A percentile compares a stretch with the other conserved stretches of the same genome.
Evolutionary conservation across 1,140 invertebrate genomes (phyloP).

Genomic region (Acromyrmex echinatior): DNA sequence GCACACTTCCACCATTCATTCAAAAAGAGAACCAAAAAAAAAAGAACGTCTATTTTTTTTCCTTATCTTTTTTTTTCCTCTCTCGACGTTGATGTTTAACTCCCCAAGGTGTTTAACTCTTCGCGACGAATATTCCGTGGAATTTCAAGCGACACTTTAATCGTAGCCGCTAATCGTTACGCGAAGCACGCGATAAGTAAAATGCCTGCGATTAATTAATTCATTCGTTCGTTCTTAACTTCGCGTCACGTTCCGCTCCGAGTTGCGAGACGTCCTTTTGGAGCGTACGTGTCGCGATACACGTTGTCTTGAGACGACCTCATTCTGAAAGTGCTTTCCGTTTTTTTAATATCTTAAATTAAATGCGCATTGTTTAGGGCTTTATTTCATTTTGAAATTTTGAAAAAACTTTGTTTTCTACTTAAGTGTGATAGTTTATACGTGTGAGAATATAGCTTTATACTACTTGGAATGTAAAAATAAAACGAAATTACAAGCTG

Average conservation of each 20-base stretch:
- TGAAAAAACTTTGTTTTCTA: no score
- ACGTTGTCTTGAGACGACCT: neutral
- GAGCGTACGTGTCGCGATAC: neutral
- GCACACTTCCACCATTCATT: conserved; percentile 5
- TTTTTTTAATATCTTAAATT: neutral
- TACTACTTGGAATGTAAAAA: no score
- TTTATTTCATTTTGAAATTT: no score
- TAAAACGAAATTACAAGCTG: no score
- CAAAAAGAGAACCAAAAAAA: neutral
- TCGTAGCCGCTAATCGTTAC: neutral
- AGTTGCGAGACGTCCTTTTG: neutral
- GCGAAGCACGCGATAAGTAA: neutral
- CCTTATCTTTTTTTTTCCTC: no score
- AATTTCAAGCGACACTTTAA: neutral
- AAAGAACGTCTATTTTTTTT: neutral
- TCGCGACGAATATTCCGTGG: neutral
- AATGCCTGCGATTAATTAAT: neutral
- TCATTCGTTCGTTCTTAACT: neutral
- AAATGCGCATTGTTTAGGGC: no score
- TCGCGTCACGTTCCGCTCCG: neutral
- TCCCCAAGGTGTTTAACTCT: neutral
- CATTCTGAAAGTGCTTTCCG: no score
- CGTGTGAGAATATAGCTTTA: no score
- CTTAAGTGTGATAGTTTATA: no score
- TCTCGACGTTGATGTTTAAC: neutral